A percentile compares a stretch with the other conserved stretches of the same genome.
Conservation (phyloP, 2,888 invertebrate genomes). For the Portevinia maculata region DNA sequence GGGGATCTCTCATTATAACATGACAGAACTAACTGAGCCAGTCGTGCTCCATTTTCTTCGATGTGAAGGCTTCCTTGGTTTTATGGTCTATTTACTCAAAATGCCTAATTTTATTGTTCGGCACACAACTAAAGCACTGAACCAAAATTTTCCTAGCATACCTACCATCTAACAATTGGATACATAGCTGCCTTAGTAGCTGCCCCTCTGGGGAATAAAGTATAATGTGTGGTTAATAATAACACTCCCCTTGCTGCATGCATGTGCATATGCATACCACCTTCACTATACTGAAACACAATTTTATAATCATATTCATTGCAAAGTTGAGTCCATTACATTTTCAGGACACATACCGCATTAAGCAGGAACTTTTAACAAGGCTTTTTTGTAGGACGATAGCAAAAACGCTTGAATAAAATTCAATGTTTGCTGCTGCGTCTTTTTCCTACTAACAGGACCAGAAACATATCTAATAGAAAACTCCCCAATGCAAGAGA, state of each 20-base stretch:
- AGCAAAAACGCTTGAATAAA: neutral
- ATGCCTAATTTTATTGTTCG: too few relatives aligned
- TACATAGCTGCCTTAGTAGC: too few relatives aligned
- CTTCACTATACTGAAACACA: neutral
- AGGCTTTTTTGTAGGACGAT: conserved; percentile 16
- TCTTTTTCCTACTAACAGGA: conserved; percentile 12
- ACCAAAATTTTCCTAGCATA: too few relatives aligned
- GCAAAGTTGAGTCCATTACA: conserved; percentile 36
- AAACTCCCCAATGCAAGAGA: neutral
- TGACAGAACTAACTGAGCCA: too few relatives aligned
- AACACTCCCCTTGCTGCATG: conserved; percentile 1
- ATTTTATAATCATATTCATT: neutral
- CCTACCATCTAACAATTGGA: too few relatives aligned
- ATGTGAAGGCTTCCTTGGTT: too few relatives aligned
- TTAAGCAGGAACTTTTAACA: conserved; percentile 26
- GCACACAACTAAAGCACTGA: too few relatives aligned
- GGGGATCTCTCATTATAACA: too few relatives aligned
- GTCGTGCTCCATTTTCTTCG: too few relatives aligned
- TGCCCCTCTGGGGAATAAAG: neutral
- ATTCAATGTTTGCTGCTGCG: conserved; percentile 13
- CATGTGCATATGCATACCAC: neutral
- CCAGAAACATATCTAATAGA: conserved; percentile 8
- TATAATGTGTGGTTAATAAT: conserved; percentile 19
- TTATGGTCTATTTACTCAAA: too few relatives aligned
- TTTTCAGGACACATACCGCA: conserved; percentile 30